Evolutionary conservation across 2,797 vertebrate genomes (phyloP).

Genomic region (Sebastes elongatus): DNA sequence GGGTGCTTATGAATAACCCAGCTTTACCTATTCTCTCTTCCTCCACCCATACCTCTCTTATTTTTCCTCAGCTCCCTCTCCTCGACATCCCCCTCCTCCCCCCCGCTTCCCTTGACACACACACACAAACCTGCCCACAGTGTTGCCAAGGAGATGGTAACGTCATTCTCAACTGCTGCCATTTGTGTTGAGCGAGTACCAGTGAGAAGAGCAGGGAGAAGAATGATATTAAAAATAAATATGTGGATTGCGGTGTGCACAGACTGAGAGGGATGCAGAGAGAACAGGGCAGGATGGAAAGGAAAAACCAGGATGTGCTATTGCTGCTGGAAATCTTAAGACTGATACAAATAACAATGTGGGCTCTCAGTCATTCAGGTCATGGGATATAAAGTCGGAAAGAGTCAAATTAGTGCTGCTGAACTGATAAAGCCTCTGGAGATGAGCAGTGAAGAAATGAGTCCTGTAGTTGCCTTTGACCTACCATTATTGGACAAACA

Average conservation of each 20-base stretch:
- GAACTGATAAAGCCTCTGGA: neutral
- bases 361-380: neutral
- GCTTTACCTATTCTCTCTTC: constrained; percentile 44
- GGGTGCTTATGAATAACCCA: constrained; percentile 72
- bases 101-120: constrained; percentile 7
- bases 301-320: neutral
- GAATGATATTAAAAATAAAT: constrained; percentile 76
- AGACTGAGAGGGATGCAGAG: constrained; percentile 11
- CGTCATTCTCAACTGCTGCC: constrained; percentile 80
- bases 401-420: constrained; percentile 3
- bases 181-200: constrained; percentile 67
- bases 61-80: constrained; percentile 21
- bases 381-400: constrained; percentile 4
- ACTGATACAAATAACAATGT: constrained; percentile 7
- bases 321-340: neutral
- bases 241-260: constrained; percentile 40
- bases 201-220: constrained; percentile 53
- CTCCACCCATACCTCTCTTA: constrained; percentile 33
- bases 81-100: constrained; percentile 19
- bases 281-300: neutral
- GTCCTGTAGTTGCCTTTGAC: neutral
- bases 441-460: neutral
- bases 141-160: constrained; percentile 82
- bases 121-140: constrained; percentile 49
- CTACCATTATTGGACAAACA: neutral